Percentiles rank a stretch among this genome's conserved stretches.
These are phyloP conservation scores for Manis pentadactyla DNA, from an alignment of 2,797 vertebrate genomes.

Conservation along the genomic window DNA sequence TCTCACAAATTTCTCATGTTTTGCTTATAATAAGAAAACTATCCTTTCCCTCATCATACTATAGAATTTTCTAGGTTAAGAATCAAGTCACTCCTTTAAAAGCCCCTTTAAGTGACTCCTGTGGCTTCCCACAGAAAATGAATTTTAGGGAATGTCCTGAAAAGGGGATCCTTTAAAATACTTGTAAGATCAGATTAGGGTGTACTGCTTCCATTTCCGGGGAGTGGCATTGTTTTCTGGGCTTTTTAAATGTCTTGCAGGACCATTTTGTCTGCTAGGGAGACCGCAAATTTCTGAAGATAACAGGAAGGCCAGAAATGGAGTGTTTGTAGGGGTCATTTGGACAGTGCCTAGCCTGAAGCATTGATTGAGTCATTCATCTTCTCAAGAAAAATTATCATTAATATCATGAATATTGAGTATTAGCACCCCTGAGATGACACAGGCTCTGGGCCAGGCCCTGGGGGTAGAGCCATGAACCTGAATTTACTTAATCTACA, in stretches of 20 bases:
- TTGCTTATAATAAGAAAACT: neutral
- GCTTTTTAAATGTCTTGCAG: neutral
- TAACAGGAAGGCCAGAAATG: neutral
- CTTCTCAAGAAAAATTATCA: neutral
- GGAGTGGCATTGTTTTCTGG: neutral
- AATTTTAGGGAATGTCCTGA: neutral
- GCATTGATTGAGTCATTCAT: neutral
- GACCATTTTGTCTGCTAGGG: neutral
- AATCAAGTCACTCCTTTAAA: neutral
- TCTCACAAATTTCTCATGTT: neutral
- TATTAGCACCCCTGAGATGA: neutral
- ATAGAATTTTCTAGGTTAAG: slow-evolving; percentile 16
- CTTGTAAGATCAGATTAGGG: neutral
- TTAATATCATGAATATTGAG: neutral
- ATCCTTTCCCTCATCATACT: neutral
- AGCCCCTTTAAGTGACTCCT: slow-evolving; percentile 26
- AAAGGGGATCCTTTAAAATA: neutral
- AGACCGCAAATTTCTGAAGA: neutral
- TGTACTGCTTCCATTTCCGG: neutral
- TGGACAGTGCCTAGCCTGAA: neutral
- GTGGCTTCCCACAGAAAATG: neutral
- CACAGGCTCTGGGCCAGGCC: neutral
- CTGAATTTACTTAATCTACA: neutral
- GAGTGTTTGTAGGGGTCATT: neutral
- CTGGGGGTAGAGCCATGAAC: neutral